A percentile compares a stretch with the other conserved stretches of the same genome.
phyloP scores from a whole-genome alignment of 2,113 vertebrate genomes.

The Gobio gobio region DNA sequence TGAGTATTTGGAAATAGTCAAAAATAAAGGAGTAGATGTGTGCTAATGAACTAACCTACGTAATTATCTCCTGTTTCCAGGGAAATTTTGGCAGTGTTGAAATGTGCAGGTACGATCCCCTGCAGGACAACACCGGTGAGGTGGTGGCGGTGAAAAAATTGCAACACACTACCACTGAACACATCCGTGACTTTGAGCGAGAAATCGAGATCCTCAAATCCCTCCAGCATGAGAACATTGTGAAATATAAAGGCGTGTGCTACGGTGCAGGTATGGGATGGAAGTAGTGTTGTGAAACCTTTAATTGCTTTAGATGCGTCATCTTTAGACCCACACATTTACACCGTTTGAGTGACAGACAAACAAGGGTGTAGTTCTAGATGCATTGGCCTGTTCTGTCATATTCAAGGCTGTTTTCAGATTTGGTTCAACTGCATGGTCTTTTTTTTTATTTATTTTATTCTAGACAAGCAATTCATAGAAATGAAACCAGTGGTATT shows the following conservation, averaged over 20 bases:
- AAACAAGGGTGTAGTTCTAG: not conserved
- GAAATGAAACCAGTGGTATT: not conserved
- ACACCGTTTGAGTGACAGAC: not conserved
- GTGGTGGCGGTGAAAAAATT: constrained; percentile 98
- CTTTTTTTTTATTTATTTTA: not conserved
- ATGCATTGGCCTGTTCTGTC: not conserved
- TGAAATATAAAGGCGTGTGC: constrained; percentile 97
- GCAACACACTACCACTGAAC: constrained; percentile 94
- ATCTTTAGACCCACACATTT: not conserved
- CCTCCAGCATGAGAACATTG: constrained; percentile 98
- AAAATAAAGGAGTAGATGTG: not conserved
- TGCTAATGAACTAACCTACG: not conserved
- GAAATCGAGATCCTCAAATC: constrained; percentile 98
- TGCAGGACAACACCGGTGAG: constrained; percentile 96
- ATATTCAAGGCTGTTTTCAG: not conserved
- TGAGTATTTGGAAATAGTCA: not conserved
- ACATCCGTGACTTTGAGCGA: constrained; percentile 93
- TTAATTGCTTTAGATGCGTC: too few relatives aligned
- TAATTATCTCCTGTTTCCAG: constrained; percentile 65
- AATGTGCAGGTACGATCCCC: constrained; percentile 95
- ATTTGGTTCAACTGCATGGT: not conserved
- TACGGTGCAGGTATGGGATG: constrained; percentile 88
- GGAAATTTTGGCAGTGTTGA: constrained; percentile 99
- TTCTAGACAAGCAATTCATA: not conserved
- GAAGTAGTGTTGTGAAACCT: not conserved